These are phyloP conservation scores for Drosophila atroscutellata DNA, from an alignment of 2,888 invertebrate genomes.

Conservation along the genomic window DNA sequence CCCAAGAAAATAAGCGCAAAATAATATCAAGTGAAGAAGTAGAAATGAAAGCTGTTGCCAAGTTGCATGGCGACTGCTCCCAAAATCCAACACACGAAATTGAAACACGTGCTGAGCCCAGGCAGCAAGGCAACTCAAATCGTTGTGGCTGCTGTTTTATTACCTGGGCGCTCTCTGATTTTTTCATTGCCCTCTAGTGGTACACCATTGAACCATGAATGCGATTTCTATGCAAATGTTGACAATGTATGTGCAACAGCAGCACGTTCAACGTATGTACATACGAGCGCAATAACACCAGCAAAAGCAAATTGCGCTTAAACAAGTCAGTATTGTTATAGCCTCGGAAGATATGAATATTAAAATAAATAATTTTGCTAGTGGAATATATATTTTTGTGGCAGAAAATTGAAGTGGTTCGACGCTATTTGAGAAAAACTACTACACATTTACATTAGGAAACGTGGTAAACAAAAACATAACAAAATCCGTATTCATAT, in stretches of 20 bases:
- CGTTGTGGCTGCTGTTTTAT: conserved; percentile 34
- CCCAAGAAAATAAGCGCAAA: conserved; percentile 50
- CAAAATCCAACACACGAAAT: conserved; percentile 43
- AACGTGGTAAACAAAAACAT: background rate
- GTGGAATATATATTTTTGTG: conserved; percentile 10
- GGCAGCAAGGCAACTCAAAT: conserved; percentile 17
- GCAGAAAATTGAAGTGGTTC: background rate
- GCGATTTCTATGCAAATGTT: conserved; percentile 65
- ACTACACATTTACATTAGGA: background rate
- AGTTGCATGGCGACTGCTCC: conserved; percentile 8
- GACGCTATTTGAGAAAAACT: background rate
- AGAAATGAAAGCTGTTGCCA: conserved; percentile 22
- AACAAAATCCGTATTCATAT: background rate
- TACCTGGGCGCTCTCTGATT: conserved; percentile 31
- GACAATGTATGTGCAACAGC: conserved; percentile 28
- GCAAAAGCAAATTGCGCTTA: conserved; percentile 33
- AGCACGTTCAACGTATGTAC: conserved; percentile 28
- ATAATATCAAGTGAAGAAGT: conserved; percentile 57
- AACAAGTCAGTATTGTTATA: conserved; percentile 44
- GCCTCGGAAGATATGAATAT: conserved; percentile 13
- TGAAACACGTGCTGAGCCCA: conserved; percentile 43
- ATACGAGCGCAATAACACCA: background rate
- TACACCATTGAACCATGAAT: conserved; percentile 60
- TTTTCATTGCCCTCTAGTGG: background rate
- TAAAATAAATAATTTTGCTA: conserved; percentile 41